phyloP scores from a whole-genome alignment of 2,888 invertebrate genomes.

The Dusona sp. region DNA sequence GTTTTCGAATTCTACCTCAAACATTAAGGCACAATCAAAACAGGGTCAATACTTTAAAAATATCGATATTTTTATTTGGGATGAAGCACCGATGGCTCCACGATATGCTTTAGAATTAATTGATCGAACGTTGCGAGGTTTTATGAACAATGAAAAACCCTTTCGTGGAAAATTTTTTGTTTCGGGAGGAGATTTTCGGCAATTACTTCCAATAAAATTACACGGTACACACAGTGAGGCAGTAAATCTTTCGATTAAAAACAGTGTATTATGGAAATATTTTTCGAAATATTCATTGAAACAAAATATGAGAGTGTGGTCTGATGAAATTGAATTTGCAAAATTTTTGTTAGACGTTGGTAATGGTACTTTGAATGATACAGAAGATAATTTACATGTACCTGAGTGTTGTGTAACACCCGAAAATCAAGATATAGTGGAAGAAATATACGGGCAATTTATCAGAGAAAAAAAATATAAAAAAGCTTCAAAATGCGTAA shows the following conservation, averaged over 20 bases:
- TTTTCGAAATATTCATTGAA: constrained; percentile 55
- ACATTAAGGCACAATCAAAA: constrained; percentile 67
- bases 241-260: constrained; percentile 60
- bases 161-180: constrained; percentile 72
- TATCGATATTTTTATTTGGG: too few relatives aligned
- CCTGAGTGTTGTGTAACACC: constrained; percentile 52
- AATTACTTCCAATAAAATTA: constrained; percentile 44
- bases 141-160: constrained; percentile 68
- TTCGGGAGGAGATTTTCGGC: too few relatives aligned
- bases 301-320: constrained; percentile 62
- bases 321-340: constrained; percentile 52
- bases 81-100: constrained; percentile 73
- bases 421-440: constrained; percentile 54
- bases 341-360: constrained; percentile 49
- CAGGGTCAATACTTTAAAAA: constrained; percentile 62
- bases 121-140: constrained; percentile 68
- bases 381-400: constrained; percentile 61
- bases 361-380: constrained; percentile 68
- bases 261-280: constrained; percentile 38
- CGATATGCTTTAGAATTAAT: constrained; percentile 69
- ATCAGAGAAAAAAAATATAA: constrained; percentile 54
- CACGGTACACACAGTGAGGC: neutral
- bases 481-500: constrained; percentile 61
- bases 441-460: constrained; percentile 60
- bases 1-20: constrained; percentile 63